Evolutionary conservation across 64 coral and sea anemone genomes (phyloP).

Genomic region (Astreopora myriophthalma): DNA sequence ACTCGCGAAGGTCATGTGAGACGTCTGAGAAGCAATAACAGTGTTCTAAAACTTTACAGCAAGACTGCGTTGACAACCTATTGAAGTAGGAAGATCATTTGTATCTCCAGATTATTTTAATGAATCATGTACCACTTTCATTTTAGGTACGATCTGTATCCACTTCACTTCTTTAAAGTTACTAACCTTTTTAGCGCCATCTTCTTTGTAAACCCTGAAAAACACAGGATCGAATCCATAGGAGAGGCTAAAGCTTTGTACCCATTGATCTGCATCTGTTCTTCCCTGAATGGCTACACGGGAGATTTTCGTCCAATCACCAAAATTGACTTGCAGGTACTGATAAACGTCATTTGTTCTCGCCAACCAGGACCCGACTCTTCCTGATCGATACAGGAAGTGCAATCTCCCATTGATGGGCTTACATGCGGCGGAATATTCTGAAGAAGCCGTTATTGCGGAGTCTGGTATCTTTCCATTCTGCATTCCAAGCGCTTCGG

Average conservation of each 20-base stretch:
- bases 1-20: too few relatives aligned
- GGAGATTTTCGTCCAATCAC: not conserved
- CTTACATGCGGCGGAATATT: not conserved
- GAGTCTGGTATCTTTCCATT: constrained; percentile 11
- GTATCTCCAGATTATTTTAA: too few relatives aligned
- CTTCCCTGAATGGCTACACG: constrained; percentile 34
- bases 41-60: too few relatives aligned
- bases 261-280: constrained; percentile 32
- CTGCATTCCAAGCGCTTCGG: constrained; percentile 45
- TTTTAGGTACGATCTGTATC: too few relatives aligned
- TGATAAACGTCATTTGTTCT: constrained; percentile 1
- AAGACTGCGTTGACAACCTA: too few relatives aligned
- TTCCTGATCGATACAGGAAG: not conserved
- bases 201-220: not conserved
- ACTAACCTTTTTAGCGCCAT: not conserved
- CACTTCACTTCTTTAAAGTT: too few relatives aligned
- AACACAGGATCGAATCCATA: constrained; percentile 22
- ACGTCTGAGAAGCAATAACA: too few relatives aligned
- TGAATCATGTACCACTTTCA: too few relatives aligned
- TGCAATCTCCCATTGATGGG: not conserved
- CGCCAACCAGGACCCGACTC: constrained; percentile 31
- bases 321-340: constrained; percentile 58
- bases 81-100: too few relatives aligned
- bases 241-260: constrained; percentile 31
- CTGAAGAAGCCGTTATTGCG: constrained; percentile 26